These are phyloP conservation scores for Scaptomyza hsui DNA, from an alignment of 1,140 invertebrate genomes.

Conservation along the genomic window DNA sequence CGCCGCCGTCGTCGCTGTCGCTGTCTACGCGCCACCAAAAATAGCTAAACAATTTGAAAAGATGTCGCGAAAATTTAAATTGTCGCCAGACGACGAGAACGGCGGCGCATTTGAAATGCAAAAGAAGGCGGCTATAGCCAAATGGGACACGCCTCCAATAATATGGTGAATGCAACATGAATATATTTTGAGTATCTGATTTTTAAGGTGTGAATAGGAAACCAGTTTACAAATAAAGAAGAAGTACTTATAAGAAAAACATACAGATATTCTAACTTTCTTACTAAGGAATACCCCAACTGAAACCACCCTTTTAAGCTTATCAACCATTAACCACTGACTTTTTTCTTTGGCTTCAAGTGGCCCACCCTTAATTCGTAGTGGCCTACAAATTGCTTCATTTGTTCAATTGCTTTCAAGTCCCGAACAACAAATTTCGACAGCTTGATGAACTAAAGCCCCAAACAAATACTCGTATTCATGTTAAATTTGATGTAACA, in stretches of 20 bases:
- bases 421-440: conserved; percentile 20
- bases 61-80: conserved; percentile 77
- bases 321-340: conserved; percentile 2
- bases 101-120: conserved; percentile 70
- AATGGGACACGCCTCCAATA: conserved; percentile 44
- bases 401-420: conserved; percentile 44
- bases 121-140: conserved; percentile 51
- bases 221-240: too few relatives aligned
- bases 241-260: too few relatives aligned
- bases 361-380: not conserved
- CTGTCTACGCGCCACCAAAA: conserved; percentile 43
- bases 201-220: not conserved
- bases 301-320: not conserved
- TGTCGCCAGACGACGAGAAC: conserved; percentile 16
- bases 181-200: conserved; percentile 20
- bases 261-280: too few relatives aligned
- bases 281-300: too few relatives aligned
- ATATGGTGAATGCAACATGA: conserved; percentile 15
- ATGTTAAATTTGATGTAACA: conserved; percentile 73
- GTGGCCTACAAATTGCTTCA: conserved; percentile 77
- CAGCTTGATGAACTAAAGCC: conserved; percentile 47
- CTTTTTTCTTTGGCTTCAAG: not conserved
- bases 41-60: conserved; percentile 80
- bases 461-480: conserved; percentile 50
- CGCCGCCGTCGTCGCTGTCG: conserved; percentile 8